These are phyloP conservation scores for Pemphredon lugubris DNA, from an alignment of 2,888 invertebrate genomes.

Conservation along the genomic window DNA sequence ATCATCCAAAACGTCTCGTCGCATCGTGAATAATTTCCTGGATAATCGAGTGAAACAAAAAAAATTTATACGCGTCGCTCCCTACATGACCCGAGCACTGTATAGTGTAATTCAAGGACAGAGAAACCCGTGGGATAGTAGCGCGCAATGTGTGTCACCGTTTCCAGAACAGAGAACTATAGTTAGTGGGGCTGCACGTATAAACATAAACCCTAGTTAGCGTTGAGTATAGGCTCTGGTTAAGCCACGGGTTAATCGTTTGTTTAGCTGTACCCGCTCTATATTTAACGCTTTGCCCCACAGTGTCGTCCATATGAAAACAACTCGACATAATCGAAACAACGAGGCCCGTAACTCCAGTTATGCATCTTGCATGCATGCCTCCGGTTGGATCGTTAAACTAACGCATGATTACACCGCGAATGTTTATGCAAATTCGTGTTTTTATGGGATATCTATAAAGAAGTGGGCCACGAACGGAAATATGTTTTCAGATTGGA, in stretches of 20 bases:
- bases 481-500: too few relatives aligned
- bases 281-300: constrained; percentile 69
- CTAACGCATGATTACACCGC: too few relatives aligned
- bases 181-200: constrained; percentile 63
- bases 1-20: too few relatives aligned
- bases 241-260: constrained; percentile 75
- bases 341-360: constrained; percentile 19
- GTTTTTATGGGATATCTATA: too few relatives aligned
- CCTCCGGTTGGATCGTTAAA: not conserved
- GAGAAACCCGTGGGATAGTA: too few relatives aligned
- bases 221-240: constrained; percentile 68
- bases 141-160: constrained; percentile 51
- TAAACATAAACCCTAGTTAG: constrained; percentile 70
- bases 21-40: too few relatives aligned
- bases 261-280: constrained; percentile 68
- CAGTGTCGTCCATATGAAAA: constrained; percentile 66
- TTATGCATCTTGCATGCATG: not conserved
- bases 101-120: too few relatives aligned
- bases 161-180: constrained; percentile 58
- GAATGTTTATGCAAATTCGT: too few relatives aligned
- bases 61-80: too few relatives aligned
- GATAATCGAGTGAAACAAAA: too few relatives aligned
- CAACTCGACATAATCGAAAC: constrained; percentile 68
- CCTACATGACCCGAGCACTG: too few relatives aligned
- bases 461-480: too few relatives aligned